These are phyloP conservation scores for Virgularia gustaviana DNA, from an alignment of 92 coral and sea anemone genomes.

Conservation along the genomic window DNA sequence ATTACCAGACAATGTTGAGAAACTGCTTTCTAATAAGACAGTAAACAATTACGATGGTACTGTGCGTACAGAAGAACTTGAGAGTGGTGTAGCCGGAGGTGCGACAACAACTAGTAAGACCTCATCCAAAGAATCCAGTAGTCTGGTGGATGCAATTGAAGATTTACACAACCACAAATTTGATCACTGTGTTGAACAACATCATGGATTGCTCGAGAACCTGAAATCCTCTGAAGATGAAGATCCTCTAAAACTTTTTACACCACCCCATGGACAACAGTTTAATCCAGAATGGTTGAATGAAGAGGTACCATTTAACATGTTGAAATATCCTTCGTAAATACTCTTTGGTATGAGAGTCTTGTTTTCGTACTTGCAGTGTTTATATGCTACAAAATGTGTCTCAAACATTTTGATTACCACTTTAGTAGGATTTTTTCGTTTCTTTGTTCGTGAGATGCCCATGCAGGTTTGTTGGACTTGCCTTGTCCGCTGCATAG, in stretches of 20 bases:
- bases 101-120: too few species aligned
- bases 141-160: neutral
- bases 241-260: conserved; percentile 21
- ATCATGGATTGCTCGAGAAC: conserved; percentile 17
- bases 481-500: too few species aligned
- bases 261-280: conserved; percentile 24
- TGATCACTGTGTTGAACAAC: conserved; percentile 2
- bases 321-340: too few species aligned
- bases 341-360: too few species aligned
- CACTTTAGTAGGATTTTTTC: too few species aligned
- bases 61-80: conserved; percentile 34
- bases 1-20: conserved; percentile 17
- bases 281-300: conserved; percentile 29
- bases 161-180: conserved; percentile 7
- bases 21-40: conserved; percentile 6
- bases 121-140: conserved; percentile 4
- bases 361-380: too few species aligned
- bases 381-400: too few species aligned
- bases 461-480: too few species aligned
- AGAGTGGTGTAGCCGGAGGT: conserved; percentile 32
- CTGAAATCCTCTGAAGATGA: conserved; percentile 33
- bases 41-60: conserved; percentile 8
- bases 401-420: too few species aligned
- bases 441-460: too few species aligned
- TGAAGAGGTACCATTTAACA: conserved; percentile 37